A percentile compares a stretch with the other conserved stretches of the same genome.
These are phyloP conservation scores for Diaprepes abbreviatus DNA, from an alignment of 2,888 invertebrate species.

Conservation along the genomic window DNA sequence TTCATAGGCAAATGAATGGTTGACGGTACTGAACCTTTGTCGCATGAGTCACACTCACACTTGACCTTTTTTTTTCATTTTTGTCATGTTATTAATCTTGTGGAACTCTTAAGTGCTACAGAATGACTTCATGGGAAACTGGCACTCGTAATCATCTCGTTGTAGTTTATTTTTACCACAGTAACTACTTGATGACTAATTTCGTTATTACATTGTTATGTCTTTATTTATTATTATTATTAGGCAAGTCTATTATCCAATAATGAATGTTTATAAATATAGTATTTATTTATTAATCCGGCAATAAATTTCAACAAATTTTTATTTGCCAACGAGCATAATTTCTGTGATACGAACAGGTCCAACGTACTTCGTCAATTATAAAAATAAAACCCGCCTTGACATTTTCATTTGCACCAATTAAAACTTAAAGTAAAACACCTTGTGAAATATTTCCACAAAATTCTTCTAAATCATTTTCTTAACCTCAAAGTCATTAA, in stretches of 20 bases:
- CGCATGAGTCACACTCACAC: too few relatives aligned
- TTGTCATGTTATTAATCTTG: too few relatives aligned
- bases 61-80: too few relatives aligned
- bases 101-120: too few relatives aligned
- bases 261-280: constrained; percentile 7
- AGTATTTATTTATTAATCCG: neutral
- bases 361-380: too few relatives aligned
- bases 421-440: too few relatives aligned
- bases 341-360: too few relatives aligned
- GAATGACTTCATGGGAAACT: neutral
- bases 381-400: too few relatives aligned
- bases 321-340: neutral
- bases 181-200: neutral
- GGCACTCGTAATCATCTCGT: neutral
- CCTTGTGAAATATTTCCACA: neutral
- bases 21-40: too few relatives aligned
- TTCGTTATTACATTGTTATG: neutral
- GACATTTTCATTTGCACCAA: too few relatives aligned
- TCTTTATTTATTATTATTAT: neutral
- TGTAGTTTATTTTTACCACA: constrained; percentile 5
- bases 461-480: neutral
- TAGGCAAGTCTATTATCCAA: neutral
- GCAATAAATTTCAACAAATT: neutral
- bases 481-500: neutral
- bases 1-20: too few relatives aligned